phyloP scores from a whole-genome alignment of 2,888 invertebrate species.

The Phrixothrix hirtus region DNA sequence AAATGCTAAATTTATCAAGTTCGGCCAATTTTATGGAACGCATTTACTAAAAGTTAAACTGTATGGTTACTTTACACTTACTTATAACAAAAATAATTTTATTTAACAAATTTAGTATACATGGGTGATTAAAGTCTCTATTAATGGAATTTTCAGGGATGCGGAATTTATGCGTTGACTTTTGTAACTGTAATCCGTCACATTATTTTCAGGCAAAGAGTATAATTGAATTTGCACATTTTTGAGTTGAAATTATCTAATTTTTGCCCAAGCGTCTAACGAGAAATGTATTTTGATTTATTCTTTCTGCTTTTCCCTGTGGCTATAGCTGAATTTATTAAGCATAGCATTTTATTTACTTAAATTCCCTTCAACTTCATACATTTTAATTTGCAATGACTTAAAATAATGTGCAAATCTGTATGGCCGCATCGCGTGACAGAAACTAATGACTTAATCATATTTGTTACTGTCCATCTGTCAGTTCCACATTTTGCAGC shows the following conservation, averaged over 20 bases:
- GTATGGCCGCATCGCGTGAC: slow-evolving; percentile 12
- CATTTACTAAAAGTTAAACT: no score
- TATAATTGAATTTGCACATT: neutral
- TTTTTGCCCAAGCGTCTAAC: neutral
- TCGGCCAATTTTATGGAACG: no score
- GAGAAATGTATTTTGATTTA: neutral
- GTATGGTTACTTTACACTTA: no score
- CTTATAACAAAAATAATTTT: no score
- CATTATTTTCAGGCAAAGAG: no score
- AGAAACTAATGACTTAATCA: slow-evolving; percentile 30
- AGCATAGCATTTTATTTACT: slow-evolving; percentile 15
- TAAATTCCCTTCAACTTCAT: slow-evolving; percentile 3
- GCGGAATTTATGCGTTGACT: no score
- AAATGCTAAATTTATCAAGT: no score
- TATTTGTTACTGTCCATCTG: slow-evolving; percentile 25
- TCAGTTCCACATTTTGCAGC: slow-evolving; percentile 12
- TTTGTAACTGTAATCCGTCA: no score
- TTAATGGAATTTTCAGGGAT: no score
- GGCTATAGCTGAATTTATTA: slow-evolving; percentile 3
- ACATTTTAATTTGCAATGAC: slow-evolving; percentile 3
- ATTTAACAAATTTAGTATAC: no score
- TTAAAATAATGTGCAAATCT: slow-evolving; percentile 13
- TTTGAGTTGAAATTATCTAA: neutral
- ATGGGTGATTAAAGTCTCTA: no score
- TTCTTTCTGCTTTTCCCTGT: neutral